Evolutionary conservation across 2,888 invertebrate genomes (phyloP).

Genomic region (Athripsodes cinereus): DNA sequence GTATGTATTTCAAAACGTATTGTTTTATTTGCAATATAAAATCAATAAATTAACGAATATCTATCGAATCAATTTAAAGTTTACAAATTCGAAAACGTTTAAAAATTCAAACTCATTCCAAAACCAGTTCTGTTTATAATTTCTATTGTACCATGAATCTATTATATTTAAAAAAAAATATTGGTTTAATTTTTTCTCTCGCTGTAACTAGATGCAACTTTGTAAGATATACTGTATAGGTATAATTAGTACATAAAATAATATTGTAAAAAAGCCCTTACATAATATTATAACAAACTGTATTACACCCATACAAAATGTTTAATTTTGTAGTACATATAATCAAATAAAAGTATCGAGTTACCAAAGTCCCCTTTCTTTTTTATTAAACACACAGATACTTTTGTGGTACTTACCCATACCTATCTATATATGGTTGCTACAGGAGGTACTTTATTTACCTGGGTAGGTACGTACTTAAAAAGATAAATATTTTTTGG

Average conservation of each 20-base stretch:
- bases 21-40: too few relatives aligned
- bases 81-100: too few relatives aligned
- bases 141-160: too few relatives aligned
- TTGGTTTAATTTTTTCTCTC: too few relatives aligned
- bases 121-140: too few relatives aligned
- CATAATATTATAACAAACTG: neutral
- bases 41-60: too few relatives aligned
- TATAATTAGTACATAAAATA: neutral
- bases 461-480: neutral
- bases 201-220: neutral
- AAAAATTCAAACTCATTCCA: too few relatives aligned
- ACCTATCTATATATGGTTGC: neutral
- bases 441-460: neutral
- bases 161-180: too few relatives aligned
- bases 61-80: too few relatives aligned
- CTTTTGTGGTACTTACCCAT: neutral
- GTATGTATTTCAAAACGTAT: too few relatives aligned
- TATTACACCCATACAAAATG: neutral
- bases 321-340: constrained; percentile 15
- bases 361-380: constrained; percentile 12
- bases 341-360: constrained; percentile 27
- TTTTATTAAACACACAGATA: neutral
- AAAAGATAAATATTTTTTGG: neutral
- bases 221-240: neutral
- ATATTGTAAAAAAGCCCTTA: neutral